Percentiles rank a stretch among this genome's conserved stretches.
Conservation (phyloP, 2,797 vertebrate species). For the Acipenser ruthenus region DNA sequence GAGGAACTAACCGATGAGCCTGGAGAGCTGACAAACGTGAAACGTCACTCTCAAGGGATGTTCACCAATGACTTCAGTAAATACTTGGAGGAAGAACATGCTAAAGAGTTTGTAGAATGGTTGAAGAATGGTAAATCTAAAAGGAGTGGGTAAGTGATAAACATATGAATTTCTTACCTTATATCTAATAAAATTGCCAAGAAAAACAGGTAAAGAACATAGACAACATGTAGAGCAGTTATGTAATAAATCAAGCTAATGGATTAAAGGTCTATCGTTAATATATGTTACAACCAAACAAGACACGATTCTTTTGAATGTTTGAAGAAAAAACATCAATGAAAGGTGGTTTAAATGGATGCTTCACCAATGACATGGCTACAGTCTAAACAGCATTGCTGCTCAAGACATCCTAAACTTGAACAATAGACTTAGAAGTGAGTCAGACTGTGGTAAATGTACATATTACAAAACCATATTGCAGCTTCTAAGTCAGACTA, state of each 20-base stretch:
- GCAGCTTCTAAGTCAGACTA: no score
- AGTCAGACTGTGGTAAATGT: conserved; percentile 44
- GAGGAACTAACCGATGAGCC: conserved; percentile 42
- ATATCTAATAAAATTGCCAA: no score
- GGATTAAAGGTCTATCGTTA: no score
- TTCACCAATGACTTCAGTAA: conserved; percentile 68
- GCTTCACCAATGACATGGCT: conserved; percentile 91
- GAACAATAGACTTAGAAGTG: conserved; percentile 65
- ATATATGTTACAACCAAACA: no score
- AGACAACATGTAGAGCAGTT: no score
- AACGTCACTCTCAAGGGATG: conserved; percentile 69
- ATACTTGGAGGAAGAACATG: conserved; percentile 33
- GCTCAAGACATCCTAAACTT: conserved; percentile 90
- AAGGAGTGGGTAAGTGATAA: conserved; percentile 53
- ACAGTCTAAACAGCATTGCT: conserved; percentile 86
- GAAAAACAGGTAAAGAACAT: no score
- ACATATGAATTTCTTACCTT: no score
- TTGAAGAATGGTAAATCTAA: conserved; percentile 33
- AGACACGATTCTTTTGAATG: no score
- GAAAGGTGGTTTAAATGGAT: conserved; percentile 62
- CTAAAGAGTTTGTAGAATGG: conserved; percentile 70
- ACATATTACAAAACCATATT: no score
- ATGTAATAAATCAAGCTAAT: no score
- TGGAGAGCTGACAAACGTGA: conserved; percentile 53
- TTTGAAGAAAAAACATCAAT: no score